phyloP scores from a whole-genome alignment of 2,113 vertebrate genomes.

The Odocoileus virginianus region DNA sequence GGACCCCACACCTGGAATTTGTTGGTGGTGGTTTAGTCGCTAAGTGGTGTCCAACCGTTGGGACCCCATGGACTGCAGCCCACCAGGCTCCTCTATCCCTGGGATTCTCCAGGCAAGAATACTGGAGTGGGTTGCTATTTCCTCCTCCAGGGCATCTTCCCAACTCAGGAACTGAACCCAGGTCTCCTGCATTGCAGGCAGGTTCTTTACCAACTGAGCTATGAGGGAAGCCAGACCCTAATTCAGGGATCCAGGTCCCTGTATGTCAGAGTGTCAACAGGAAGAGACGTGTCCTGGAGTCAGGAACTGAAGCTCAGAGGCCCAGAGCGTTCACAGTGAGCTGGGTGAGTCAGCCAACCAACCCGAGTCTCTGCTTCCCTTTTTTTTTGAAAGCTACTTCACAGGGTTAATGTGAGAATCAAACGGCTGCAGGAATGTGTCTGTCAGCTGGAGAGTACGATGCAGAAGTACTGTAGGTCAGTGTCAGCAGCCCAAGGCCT shows the following conservation, averaged over 20 bases:
- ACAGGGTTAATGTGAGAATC: background rate
- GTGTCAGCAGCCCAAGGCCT: background rate
- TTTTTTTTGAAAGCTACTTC: background rate
- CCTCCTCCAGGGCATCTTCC: background rate
- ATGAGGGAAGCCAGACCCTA: background rate
- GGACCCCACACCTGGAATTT: background rate
- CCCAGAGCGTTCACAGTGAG: rapidly evolving
- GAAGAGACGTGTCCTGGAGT: background rate
- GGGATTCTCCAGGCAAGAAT: background rate
- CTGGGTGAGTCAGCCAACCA: background rate
- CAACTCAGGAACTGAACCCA: background rate
- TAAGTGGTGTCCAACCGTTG: background rate
- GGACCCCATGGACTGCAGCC: background rate
- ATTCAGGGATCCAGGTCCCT: background rate
- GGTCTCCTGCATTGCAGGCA: background rate
- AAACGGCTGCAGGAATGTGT: background rate
- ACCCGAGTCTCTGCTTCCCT: background rate
- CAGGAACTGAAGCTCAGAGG: background rate
- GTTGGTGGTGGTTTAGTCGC: background rate
- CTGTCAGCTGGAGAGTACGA: background rate
- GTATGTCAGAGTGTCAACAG: rapidly evolving
- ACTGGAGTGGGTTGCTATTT: background rate
- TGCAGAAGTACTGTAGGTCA: background rate
- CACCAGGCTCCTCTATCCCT: background rate
- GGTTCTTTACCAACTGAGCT: background rate